A percentile compares a stretch with the other conserved stretches of the same genome.
Conservation (phyloP, 1,140 invertebrate species). For the Aphelinus certus region DNA sequence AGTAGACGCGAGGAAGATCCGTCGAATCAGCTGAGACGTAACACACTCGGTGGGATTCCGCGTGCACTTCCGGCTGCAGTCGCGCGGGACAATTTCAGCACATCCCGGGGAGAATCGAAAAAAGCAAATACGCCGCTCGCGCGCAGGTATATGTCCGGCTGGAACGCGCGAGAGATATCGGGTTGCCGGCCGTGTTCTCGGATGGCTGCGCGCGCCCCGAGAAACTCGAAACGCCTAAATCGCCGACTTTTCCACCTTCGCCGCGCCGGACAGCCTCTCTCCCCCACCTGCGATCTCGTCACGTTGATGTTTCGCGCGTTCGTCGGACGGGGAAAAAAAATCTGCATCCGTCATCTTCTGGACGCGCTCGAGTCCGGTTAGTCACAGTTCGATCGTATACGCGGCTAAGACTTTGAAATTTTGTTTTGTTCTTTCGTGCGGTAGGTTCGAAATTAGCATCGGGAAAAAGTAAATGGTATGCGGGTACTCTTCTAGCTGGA, state of each 20-base stretch:
- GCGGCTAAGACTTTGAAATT: too few relatives aligned
- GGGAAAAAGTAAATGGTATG: too few relatives aligned
- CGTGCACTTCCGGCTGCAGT: too few relatives aligned
- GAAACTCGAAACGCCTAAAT: slow-evolving; percentile 63
- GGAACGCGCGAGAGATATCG: slow-evolving; percentile 59
- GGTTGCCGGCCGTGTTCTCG: slow-evolving; percentile 61
- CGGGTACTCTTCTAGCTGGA: too few relatives aligned
- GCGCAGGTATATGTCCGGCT: slow-evolving; percentile 64
- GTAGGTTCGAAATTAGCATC: too few relatives aligned
- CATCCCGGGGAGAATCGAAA: slow-evolving; percentile 31
- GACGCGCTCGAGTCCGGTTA: too few relatives aligned
- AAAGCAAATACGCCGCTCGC: neutral
- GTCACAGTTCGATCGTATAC: too few relatives aligned
- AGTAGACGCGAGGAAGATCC: too few relatives aligned
- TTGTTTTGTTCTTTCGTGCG: too few relatives aligned
- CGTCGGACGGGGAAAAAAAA: neutral
- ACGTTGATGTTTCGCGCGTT: slow-evolving; percentile 16
- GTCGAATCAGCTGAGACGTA: too few relatives aligned
- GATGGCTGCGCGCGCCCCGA: slow-evolving; percentile 48
- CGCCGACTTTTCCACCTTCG: slow-evolving; percentile 56
- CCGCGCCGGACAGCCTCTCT: slow-evolving; percentile 28
- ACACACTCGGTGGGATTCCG: too few relatives aligned
- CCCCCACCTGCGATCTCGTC: neutral
- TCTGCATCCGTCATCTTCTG: neutral
- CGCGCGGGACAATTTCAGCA: too few relatives aligned